phyloP scores from a whole-genome alignment of 2,888 invertebrate species.

The Sinotaia quadrata region DNA sequence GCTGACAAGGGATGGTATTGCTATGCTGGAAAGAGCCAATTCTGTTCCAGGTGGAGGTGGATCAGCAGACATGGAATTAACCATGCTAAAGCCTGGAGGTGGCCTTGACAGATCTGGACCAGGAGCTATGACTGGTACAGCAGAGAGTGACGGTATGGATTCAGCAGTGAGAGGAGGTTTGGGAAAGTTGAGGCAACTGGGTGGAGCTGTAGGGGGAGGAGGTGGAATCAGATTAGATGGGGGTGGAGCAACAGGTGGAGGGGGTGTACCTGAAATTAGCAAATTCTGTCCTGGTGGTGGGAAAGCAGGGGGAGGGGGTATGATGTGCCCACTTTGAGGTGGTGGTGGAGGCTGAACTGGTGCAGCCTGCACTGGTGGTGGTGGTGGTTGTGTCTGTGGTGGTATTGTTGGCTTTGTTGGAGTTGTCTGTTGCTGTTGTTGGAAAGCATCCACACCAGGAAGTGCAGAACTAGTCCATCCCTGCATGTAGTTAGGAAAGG shows the following conservation, averaged over 20 bases:
- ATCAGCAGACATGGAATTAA: background rate
- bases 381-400: conserved; percentile 17
- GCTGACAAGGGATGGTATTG: conserved; percentile 34
- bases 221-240: conserved; percentile 17
- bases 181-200: conserved; percentile 19
- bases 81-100: background rate
- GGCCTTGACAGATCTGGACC: background rate
- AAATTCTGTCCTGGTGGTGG: background rate
- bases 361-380: background rate
- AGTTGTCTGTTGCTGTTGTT: conserved; percentile 41
- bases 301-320: conserved; percentile 5
- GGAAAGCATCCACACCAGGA: conserved; percentile 13
- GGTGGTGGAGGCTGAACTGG: conserved; percentile 12
- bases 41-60: conserved; percentile 36
- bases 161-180: conserved; percentile 2
- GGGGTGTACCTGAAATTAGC: conserved; percentile 10
- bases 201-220: conserved; percentile 31
- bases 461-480: conserved; percentile 8
- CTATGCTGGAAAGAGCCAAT: conserved; percentile 31
- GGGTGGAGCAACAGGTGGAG: conserved; percentile 18
- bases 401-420: conserved; percentile 21
- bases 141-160: background rate
- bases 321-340: conserved; percentile 7
- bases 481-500: conserved; percentile 23
- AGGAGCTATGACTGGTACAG: conserved; percentile 8